A percentile compares a stretch with the other conserved stretches of the same genome.
These are phyloP conservation scores for Hyposoter dolosus DNA, from an alignment of 2,888 invertebrate species.

Conservation along the genomic window DNA sequence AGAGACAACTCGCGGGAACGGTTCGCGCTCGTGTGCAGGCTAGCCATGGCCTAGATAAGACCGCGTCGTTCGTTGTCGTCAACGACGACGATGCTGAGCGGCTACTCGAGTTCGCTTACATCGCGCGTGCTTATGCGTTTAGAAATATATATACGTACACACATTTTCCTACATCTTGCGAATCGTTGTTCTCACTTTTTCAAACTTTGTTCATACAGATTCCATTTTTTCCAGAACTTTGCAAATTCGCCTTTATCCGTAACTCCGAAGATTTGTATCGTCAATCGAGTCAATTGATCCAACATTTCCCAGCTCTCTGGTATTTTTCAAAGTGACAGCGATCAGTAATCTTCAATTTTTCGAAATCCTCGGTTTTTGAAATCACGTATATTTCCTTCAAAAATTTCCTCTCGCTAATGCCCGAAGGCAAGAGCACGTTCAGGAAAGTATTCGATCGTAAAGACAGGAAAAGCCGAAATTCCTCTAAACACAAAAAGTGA, in stretches of 20 bases:
- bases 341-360: too few species aligned
- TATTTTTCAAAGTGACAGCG: neutral
- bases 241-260: too few species aligned
- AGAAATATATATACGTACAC: slow-evolving; percentile 29
- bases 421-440: neutral
- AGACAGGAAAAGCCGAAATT: neutral
- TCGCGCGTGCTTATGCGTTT: slow-evolving; percentile 64
- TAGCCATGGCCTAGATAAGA: slow-evolving; percentile 84
- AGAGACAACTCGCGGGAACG: slow-evolving; percentile 61
- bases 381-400: too few species aligned
- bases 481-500: neutral
- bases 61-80: slow-evolving; percentile 53
- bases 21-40: slow-evolving; percentile 75
- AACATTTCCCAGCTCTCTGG: neutral
- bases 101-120: slow-evolving; percentile 65
- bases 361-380: too few species aligned
- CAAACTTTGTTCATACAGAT: neutral
- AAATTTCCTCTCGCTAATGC: neutral
- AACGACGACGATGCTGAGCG: slow-evolving; percentile 61
- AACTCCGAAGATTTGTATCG: neutral
- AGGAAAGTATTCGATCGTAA: neutral
- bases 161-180: slow-evolving; percentile 8
- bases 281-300: neutral
- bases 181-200: neutral
- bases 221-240: neutral